Evolutionary conservation across 2,888 invertebrate species (phyloP), one percentile per base, ranked within the genome.

Genomic region (Luffia ferchaultella): DNA sequence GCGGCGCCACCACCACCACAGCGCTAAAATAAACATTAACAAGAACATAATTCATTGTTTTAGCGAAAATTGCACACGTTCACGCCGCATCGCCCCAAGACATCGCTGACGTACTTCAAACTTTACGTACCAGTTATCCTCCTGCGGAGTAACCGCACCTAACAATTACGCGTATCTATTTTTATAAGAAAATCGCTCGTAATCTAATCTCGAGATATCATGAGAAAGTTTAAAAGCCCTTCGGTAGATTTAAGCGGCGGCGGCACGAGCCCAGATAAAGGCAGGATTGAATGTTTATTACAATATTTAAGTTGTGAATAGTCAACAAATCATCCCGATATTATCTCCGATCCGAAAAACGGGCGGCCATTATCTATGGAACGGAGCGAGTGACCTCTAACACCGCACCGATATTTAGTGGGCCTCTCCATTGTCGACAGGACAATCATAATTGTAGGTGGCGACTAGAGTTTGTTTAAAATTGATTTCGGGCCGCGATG

Each of bases 251-350:
- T 42, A 15, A 20, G 42, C 18, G 30, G 12, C 30, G 30, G 30
- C 30, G 5, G 30, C 30, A 12, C 30, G 30, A 12, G 30, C 30
- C 30, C 56, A 68, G 76, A 76, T 75, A 70, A 72, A 65, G 70
- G 77, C 75, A 67, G 70, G 73, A 76, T 76, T 75, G 70, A 76
- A 75, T 73, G 73, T 76, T 78, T 77, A 43, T 79, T 78, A 77
- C 78, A 80, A 78, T 78, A 77, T 77, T 76, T 76, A 75, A 76
- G 72, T 71, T 70, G 73, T 67, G 65, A 73, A 70, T 68, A 70
- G 72, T 76, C 78, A 73, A 82, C 80, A 80, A 80, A 82, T 80
- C 78, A 82, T 76, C 70, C 70, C 70, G 79, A 77, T 78, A 59
- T 64, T 77, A 78, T 78, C 76, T 75, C 68, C 71, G 70, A 72